phyloP scores from a whole-genome alignment of 2,888 invertebrate genomes.

The Agrotis puta region DNA sequence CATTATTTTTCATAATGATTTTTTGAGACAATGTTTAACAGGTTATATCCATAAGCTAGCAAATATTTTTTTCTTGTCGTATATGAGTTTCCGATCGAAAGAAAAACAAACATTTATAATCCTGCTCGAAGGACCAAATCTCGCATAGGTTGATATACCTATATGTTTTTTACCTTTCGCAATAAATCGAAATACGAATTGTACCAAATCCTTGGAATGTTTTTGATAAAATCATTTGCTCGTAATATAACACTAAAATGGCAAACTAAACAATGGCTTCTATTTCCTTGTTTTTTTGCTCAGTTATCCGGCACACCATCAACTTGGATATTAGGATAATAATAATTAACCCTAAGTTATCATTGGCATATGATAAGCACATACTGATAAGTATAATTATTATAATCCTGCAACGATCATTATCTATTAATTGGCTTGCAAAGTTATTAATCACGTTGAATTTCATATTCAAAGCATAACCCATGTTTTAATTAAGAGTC shows the following conservation, averaged over 20 bases:
- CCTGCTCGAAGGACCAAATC: conserved; percentile 18
- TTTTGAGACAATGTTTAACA: background rate
- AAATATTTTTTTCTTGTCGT: too few relatives aligned
- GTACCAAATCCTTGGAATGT: background rate
- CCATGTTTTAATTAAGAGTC: background rate
- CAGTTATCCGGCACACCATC: background rate
- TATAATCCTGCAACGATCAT: conserved; percentile 7
- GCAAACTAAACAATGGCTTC: conserved; percentile 25
- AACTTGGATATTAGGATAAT: conserved; percentile 3
- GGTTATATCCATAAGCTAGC: too few relatives aligned
- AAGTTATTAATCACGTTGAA: conserved; percentile 1
- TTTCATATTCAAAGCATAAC: background rate
- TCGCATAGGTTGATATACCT: background rate
- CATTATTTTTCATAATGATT: background rate
- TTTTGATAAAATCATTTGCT: conserved; percentile 26
- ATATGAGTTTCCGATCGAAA: background rate
- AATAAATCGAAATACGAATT: conserved; percentile 20
- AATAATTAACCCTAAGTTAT: conserved; percentile 9
- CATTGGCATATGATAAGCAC: conserved; percentile 18
- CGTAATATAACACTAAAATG: conserved; percentile 8
- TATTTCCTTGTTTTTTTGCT: conserved; percentile 27
- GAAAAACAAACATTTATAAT: conserved; percentile 3
- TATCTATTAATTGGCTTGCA: conserved; percentile 19
- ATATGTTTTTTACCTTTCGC: background rate
- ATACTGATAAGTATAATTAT: conserved; percentile 10